Conservation (phyloP, 1,140 invertebrate species). For the Drosophila pachea region DNA sequence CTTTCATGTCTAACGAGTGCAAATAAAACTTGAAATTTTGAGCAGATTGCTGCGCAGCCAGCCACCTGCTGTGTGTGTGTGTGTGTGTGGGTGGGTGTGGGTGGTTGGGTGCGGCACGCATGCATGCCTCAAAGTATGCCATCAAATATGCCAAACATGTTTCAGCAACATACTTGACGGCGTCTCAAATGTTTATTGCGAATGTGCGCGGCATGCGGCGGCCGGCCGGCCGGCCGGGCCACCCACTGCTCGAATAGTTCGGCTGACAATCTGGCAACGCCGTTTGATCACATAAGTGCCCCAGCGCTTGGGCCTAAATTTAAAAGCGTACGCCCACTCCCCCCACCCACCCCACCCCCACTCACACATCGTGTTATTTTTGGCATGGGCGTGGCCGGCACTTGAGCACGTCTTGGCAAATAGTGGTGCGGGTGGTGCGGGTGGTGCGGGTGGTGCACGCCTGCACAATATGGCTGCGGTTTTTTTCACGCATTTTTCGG, state of each 20-base stretch:
- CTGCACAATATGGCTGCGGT: constrained; percentile 24
- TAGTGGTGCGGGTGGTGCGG: not conserved
- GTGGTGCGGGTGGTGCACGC: not conserved
- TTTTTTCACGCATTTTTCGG: constrained; percentile 42
- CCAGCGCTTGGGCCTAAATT: constrained; percentile 10
- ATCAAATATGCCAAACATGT: constrained; percentile 77
- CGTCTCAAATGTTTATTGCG: constrained; percentile 46
- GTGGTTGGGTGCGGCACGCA: constrained; percentile 37
- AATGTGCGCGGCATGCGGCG: constrained; percentile 6
- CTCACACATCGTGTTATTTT: not conserved
- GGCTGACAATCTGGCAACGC: constrained; percentile 42
- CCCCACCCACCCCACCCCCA: not conserved
- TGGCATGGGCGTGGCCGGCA: constrained; percentile 29
- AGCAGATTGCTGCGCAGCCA: constrained; percentile 28
- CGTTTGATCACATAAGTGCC: constrained; percentile 40
- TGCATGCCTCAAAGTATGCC: constrained; percentile 71
- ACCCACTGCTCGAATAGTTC: constrained; percentile 14
- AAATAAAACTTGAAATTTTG: constrained; percentile 63
- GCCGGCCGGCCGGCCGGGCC: too few species aligned
- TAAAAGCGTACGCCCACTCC: not conserved
- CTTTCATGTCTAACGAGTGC: constrained; percentile 64
- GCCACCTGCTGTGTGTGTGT: not conserved
- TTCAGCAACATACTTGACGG: constrained; percentile 40
- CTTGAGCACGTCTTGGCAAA: constrained; percentile 41
- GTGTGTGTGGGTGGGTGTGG: not conserved